phyloP scores from a whole-genome alignment of 2,888 invertebrate species.

The Caenorhabditis panamensis region DNA sequence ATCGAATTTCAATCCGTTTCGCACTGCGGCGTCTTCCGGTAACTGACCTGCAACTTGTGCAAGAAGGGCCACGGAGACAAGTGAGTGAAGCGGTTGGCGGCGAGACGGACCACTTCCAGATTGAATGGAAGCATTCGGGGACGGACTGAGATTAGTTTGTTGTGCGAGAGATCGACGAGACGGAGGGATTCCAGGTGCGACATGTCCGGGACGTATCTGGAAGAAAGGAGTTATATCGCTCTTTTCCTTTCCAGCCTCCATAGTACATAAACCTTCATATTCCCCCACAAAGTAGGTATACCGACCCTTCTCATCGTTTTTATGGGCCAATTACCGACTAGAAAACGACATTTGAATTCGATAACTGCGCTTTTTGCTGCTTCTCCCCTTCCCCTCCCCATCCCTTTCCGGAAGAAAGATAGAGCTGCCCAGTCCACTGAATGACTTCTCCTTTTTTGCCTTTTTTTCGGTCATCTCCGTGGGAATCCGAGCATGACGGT shows the following conservation, averaged over 20 bases:
- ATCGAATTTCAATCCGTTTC: slow-evolving; percentile 15
- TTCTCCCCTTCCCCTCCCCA: slow-evolving; percentile 1
- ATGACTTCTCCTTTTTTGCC: neutral
- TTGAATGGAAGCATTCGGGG: slow-evolving; percentile 65
- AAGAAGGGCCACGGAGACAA: slow-evolving; percentile 65
- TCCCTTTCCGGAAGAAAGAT: no score
- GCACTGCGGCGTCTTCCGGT: neutral
- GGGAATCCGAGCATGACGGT: slow-evolving; percentile 47
- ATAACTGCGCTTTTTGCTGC: neutral
- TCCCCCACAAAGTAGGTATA: neutral
- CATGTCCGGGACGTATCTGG: slow-evolving; percentile 68
- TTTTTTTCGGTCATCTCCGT: slow-evolving; percentile 40
- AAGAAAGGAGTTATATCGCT: no score
- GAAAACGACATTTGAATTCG: slow-evolving; percentile 9
- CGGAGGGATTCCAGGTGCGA: slow-evolving; percentile 62
- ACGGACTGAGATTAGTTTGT: slow-evolving; percentile 57
- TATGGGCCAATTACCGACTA: slow-evolving; percentile 10
- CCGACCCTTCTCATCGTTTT: neutral
- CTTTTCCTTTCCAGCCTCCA: neutral
- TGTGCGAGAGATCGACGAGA: slow-evolving; percentile 65
- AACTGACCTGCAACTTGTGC: slow-evolving; percentile 60
- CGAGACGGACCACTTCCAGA: slow-evolving; percentile 61
- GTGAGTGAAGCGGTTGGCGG: slow-evolving; percentile 61
- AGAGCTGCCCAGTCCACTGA: no score
- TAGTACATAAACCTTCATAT: no score